A percentile compares a stretch with the other conserved stretches of the same genome.
These are phyloP conservation scores for Tipula lateralis DNA, from an alignment of 2,888 invertebrate species.

Conservation along the genomic window DNA sequence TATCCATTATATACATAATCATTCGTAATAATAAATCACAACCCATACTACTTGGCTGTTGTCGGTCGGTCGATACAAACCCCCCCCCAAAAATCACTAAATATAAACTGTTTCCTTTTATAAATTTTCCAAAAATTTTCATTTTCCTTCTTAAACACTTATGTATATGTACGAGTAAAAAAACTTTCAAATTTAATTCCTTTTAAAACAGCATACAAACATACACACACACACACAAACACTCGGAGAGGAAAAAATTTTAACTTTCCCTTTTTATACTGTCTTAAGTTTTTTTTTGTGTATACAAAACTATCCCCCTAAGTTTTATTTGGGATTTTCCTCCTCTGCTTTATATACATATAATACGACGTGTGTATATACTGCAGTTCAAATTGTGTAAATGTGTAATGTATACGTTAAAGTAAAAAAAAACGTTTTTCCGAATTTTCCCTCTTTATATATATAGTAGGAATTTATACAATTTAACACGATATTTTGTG, in stretches of 20 bases:
- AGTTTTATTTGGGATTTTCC: not conserved
- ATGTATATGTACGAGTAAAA: not conserved
- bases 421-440: not conserved
- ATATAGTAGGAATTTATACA: not conserved
- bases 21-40: conserved; percentile 19
- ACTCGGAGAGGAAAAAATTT: too few relatives aligned
- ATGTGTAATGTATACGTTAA: not conserved
- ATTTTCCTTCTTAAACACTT: not conserved
- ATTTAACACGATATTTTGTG: not conserved
- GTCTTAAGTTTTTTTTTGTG: too few relatives aligned
- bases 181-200: not conserved
- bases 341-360: not conserved
- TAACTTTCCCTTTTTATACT: conserved; percentile 12
- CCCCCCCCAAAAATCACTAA: not conserved
- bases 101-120: conserved; percentile 4
- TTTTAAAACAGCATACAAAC: not conserved
- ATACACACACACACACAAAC: too few relatives aligned
- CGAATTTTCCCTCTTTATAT: not conserved
- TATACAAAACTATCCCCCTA: conserved; percentile 24
- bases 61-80: not conserved
- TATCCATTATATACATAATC: conserved; percentile 11
- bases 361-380: not conserved
- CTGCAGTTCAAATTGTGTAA: conserved; percentile 12
- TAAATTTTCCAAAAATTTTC: not conserved
- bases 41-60: not conserved